These are phyloP conservation scores for Jacana jacana DNA, from an alignment of 2,113 vertebrate species.

Conservation along the genomic window DNA sequence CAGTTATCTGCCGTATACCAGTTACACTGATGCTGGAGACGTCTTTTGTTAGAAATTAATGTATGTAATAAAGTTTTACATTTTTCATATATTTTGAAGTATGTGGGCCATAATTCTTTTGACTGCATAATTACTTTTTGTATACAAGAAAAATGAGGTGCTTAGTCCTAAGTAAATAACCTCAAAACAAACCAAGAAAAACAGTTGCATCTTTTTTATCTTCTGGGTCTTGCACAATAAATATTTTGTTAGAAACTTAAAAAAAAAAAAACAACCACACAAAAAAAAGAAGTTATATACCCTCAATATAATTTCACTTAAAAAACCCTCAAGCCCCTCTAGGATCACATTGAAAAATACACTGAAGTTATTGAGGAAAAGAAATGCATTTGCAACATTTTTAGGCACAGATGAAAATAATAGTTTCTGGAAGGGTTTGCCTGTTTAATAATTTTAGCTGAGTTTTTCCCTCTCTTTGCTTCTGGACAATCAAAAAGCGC, in stretches of 20 bases:
- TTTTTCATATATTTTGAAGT: conserved; percentile 86
- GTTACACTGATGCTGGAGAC: conserved; percentile 75
- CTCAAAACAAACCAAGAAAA: conserved; percentile 79
- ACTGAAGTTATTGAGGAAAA: background rate
- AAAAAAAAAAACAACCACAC: too few relatives aligned
- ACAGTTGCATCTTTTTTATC: conserved; percentile 77
- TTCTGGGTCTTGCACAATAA: conserved; percentile 66
- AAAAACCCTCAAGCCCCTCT: background rate
- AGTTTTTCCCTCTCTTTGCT: background rate
- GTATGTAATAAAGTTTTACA: conserved; percentile 86
- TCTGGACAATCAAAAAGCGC: background rate
- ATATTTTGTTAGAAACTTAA: conserved; percentile 73
- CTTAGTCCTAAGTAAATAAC: conserved; percentile 83
- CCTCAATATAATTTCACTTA: conserved; percentile 42
- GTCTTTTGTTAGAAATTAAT: conserved; percentile 84
- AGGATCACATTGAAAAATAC: background rate
- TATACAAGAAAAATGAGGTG: conserved; percentile 82
- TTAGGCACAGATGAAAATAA: background rate
- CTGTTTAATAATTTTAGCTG: conserved; percentile 24
- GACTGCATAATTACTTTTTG: conserved; percentile 86
- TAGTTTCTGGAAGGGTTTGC: background rate
- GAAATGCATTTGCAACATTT: background rate
- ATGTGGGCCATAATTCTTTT: conserved; percentile 82
- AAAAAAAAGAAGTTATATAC: conserved; percentile 39
- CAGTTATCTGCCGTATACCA: conserved; percentile 76